phyloP scores from a whole-genome alignment of 2,888 invertebrate species.

The Meiosimyza decipiens region DNA sequence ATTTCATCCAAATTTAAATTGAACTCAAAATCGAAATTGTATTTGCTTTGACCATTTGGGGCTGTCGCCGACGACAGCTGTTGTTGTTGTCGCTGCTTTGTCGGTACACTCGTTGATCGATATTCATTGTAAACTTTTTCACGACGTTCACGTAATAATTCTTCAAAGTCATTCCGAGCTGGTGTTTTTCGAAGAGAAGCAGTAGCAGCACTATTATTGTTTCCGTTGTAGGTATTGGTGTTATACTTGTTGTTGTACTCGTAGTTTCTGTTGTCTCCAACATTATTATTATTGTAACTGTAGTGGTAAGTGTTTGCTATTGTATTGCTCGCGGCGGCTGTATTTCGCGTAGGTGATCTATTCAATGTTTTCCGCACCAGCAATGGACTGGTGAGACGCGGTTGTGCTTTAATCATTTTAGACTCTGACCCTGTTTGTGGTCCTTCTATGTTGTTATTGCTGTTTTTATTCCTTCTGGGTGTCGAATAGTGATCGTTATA shows the following conservation, averaged over 20 bases:
- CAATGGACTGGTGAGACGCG: slow-evolving; percentile 85
- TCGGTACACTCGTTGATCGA: slow-evolving; percentile 38
- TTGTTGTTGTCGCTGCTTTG: slow-evolving; percentile 11
- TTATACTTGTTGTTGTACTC: slow-evolving; percentile 29
- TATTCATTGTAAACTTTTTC: slow-evolving; percentile 63
- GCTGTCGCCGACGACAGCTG: slow-evolving; percentile 37
- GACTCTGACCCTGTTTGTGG: slow-evolving; percentile 14
- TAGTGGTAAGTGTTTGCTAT: slow-evolving; percentile 58
- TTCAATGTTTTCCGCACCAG: slow-evolving; percentile 80
- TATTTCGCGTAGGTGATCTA: slow-evolving; percentile 45
- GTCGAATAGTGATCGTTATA: slow-evolving; percentile 40
- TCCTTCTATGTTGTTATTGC: slow-evolving; percentile 37
- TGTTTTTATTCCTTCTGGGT: slow-evolving; percentile 35
- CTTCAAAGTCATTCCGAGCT: slow-evolving; percentile 66
- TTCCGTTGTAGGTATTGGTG: slow-evolving; percentile 36
- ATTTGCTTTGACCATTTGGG: slow-evolving; percentile 47
- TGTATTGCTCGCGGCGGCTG: slow-evolving; percentile 50
- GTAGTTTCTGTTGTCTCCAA: slow-evolving; percentile 27
- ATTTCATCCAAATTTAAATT: slow-evolving; percentile 57
- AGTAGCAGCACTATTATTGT: slow-evolving; percentile 25
- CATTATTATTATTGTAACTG: slow-evolving; percentile 46
- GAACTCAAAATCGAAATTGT: slow-evolving; percentile 60
- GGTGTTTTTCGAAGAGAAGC: slow-evolving; percentile 53
- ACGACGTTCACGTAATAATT: slow-evolving; percentile 65
- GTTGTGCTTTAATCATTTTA: slow-evolving; percentile 75